A percentile compares a stretch with the other conserved stretches of the same genome.
These are phyloP conservation scores for Drosophila stalkeri DNA, from an alignment of 2,888 invertebrate genomes.

Conservation along the genomic window DNA sequence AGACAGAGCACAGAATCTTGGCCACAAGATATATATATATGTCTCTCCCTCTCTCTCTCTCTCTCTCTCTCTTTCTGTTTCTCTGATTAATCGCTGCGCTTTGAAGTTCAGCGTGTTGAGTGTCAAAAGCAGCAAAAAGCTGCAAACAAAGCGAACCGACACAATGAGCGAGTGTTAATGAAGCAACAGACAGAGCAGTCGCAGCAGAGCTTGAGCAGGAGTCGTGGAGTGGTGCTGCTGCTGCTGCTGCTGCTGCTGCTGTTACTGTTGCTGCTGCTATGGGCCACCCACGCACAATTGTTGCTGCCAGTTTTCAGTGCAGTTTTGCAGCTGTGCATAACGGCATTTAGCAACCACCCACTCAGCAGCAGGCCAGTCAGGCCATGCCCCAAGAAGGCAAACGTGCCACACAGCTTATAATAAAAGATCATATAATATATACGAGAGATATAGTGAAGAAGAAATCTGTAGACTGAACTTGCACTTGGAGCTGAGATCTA, in stretches of 20 bases:
- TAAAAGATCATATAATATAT: conserved; percentile 8
- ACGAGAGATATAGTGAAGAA: not conserved
- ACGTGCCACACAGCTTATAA: conserved; percentile 30
- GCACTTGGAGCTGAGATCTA: conserved; percentile 43
- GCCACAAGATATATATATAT: not conserved
- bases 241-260: not conserved
- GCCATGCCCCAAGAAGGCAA: conserved; percentile 6
- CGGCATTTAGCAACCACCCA: conserved; percentile 66
- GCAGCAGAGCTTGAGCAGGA: conserved; percentile 4
- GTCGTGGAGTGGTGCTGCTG: conserved; percentile 7
- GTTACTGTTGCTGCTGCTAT: conserved; percentile 2
- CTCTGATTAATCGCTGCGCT: conserved; percentile 59
- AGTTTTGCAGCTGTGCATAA: conserved; percentile 45
- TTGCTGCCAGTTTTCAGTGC: conserved; percentile 13
- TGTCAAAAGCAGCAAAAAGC: conserved; percentile 59
- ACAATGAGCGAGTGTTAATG: conserved; percentile 58
- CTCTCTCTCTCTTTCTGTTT: not conserved
- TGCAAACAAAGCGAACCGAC: conserved; percentile 47
- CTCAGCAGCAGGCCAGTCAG: conserved; percentile 30
- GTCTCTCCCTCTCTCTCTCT: not conserved
- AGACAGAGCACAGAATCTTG: conserved; percentile 40
- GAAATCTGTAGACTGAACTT: conserved; percentile 56
- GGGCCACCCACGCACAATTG: conserved; percentile 32
- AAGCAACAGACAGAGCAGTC: conserved; percentile 35
- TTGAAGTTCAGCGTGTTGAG: conserved; percentile 64